These are phyloP conservation scores for Serripes groenlandicus DNA, from an alignment of 2,888 invertebrate genomes.

Conservation along the genomic window DNA sequence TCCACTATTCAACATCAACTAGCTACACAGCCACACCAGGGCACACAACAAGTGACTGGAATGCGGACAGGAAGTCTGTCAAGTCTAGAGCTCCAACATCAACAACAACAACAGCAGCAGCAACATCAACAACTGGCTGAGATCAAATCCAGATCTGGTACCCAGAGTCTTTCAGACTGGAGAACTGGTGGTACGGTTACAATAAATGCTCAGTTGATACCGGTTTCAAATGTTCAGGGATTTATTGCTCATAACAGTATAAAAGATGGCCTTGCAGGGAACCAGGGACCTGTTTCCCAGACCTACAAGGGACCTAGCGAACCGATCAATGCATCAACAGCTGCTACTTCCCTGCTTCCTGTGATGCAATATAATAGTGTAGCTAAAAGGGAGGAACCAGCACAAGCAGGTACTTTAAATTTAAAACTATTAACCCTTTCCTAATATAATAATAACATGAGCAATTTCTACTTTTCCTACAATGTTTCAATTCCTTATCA, in stretches of 20 bases:
- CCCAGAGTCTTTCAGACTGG: constrained; percentile 64
- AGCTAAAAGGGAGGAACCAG: constrained; percentile 46
- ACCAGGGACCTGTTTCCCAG: constrained; percentile 13
- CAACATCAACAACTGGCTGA: constrained; percentile 37
- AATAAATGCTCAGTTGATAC: constrained; percentile 63
- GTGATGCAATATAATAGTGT: constrained; percentile 59
- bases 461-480: constrained; percentile 4
- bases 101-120: constrained; percentile 31
- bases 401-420: constrained; percentile 25
- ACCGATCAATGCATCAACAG: constrained; percentile 41
- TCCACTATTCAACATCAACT: constrained; percentile 75
- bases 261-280: constrained; percentile 44
- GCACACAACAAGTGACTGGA: not conserved
- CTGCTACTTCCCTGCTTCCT: constrained; percentile 65
- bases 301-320: constrained; percentile 19
- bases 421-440: constrained; percentile 36
- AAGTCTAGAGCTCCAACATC: constrained; percentile 33
- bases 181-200: constrained; percentile 51
- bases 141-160: constrained; percentile 48
- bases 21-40: constrained; percentile 48
- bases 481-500: not conserved
- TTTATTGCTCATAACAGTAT: constrained; percentile 58
- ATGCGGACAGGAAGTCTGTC: constrained; percentile 59
- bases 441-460: not conserved
- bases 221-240: constrained; percentile 42